Evolutionary conservation across 2,888 invertebrate genomes (phyloP).

Genomic region (Trichopria drosophilae): DNA sequence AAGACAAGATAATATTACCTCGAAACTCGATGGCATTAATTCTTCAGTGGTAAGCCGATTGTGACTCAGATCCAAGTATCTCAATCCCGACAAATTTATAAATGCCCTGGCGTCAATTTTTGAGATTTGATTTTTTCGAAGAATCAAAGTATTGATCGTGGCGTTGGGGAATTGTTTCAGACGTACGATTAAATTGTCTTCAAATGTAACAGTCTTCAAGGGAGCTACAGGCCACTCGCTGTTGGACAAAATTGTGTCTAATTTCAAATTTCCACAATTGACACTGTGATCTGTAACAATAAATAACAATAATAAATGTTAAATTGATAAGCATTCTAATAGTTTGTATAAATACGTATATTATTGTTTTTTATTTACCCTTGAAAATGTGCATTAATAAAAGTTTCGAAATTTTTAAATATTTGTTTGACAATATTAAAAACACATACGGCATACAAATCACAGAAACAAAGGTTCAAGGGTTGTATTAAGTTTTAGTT

Average conservation of each 20-base stretch:
- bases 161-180: conserved; percentile 62
- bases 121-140: conserved; percentile 68
- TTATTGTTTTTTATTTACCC: too few species aligned
- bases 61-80: conserved; percentile 69
- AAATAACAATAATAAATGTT: neutral
- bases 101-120: conserved; percentile 68
- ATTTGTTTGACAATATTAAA: too few species aligned
- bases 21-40: conserved; percentile 69
- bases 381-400: too few species aligned
- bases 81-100: conserved; percentile 66
- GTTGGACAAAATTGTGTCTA: conserved; percentile 33
- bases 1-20: conserved; percentile 59
- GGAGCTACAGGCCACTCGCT: conserved; percentile 61
- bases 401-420: too few species aligned
- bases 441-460: too few species aligned
- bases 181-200: conserved; percentile 48
- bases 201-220: conserved; percentile 51
- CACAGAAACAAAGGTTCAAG: too few species aligned
- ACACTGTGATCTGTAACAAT: conserved; percentile 8
- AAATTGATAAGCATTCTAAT: neutral
- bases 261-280: conserved; percentile 22
- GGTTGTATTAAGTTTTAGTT: too few species aligned
- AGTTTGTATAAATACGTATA: too few species aligned
- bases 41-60: conserved; percentile 67
- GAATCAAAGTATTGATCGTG: conserved; percentile 63